phyloP scores from a whole-genome alignment of 2,113 vertebrate species.

The Myocastor coypus region DNA sequence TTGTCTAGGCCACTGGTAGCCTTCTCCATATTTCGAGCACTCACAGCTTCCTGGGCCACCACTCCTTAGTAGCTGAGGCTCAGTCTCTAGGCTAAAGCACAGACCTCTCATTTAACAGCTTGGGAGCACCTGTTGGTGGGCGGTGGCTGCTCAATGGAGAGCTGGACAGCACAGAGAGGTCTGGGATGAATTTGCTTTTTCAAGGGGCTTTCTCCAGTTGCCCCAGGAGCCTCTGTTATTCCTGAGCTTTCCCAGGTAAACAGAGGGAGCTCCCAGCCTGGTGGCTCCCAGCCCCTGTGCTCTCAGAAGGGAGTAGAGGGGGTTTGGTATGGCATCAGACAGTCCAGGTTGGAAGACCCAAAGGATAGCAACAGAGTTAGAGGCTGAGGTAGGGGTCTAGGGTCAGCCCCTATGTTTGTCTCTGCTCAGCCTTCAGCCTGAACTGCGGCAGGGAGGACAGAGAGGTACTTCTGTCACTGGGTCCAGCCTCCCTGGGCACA shows the following conservation, averaged over 20 bases:
- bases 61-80: background rate
- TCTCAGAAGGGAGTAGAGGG: background rate
- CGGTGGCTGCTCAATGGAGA: background rate
- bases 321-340: too few relatives aligned
- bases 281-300: background rate
- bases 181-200: background rate
- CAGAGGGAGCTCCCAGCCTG: background rate
- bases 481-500: slow-evolving; percentile 32
- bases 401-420: background rate
- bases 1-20: background rate
- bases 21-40: background rate
- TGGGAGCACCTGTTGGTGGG: background rate
- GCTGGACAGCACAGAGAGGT: slow-evolving; percentile 11
- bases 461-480: background rate
- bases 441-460: background rate
- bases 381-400: background rate
- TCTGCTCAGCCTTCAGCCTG: background rate
- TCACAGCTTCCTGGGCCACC: background rate
- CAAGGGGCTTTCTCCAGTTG: slow-evolving; percentile 38
- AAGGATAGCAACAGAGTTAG: background rate
- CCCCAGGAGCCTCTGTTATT: background rate
- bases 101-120: background rate
- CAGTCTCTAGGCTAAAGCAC: background rate
- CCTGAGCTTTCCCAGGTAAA: slow-evolving; percentile 12
- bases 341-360: background rate